Base-by-base conservation (phyloP, 2,797 vertebrate species). In the Sebastes taczanowskii region DNA sequence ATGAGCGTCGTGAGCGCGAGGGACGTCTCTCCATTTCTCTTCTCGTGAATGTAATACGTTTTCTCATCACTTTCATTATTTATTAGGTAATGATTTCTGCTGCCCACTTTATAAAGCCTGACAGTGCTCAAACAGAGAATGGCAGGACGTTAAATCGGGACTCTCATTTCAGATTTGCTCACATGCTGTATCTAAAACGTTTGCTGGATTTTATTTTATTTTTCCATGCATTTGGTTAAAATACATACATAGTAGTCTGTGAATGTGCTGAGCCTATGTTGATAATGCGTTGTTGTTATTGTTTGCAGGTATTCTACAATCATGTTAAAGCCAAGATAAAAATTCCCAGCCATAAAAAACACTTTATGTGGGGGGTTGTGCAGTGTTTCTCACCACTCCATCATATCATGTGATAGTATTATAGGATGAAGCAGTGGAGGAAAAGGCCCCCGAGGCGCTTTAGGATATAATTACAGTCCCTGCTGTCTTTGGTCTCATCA, bases 381-480 rank as follows among this genome's bases (percentile, higher is more conserved):
- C 56, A 4, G 56, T 13, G n/a, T n/a, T 16, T 23, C 55, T 64
- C 38, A 14, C 16, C 5, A 2, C 46, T 71, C 68, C 20, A 66
- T 83, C 77, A 16, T 81, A 38, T 22, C 58, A 55, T 63, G 13
- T n/a, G 68, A 63, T 30, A 46, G 42, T 79, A 66, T 78, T 62
- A 70, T 66, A 80, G 74, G 77, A 56, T 35, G 52, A 83, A 55
- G 53, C 77, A 70, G 80, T 23, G 62, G 80, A 69, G 49, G 78
- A 84, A 71, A 81, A 80, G 38, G 27, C 23, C 55, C 84, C 64
- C 7, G 42, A 82, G 74, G 82, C 59, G 56, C 38, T 64, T 81
- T 68, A 32, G 63, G 49, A 73, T 77, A 64, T 89, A 85, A 90
- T 92, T 86, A 86, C 79, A 85, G 32, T 68, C 81, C 63, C 74